phyloP scores from a whole-genome alignment of 2,797 vertebrate genomes.

The Schizopygopsis malacanthus region DNA sequence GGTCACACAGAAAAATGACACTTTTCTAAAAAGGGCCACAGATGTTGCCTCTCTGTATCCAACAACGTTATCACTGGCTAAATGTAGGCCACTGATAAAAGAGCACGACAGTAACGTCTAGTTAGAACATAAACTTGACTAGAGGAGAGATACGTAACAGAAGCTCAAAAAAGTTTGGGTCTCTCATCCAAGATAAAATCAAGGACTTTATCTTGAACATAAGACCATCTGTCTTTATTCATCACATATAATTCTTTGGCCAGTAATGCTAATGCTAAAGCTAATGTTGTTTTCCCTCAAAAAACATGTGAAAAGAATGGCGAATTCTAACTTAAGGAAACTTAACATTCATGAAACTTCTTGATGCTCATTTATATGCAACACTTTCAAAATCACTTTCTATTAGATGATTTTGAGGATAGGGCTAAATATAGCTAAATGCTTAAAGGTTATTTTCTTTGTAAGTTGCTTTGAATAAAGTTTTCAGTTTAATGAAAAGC shows the following conservation, averaged over 20 bases:
- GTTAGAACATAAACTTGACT: slow-evolving; percentile 11
- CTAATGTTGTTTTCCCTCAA: not conserved
- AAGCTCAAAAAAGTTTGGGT: slow-evolving; percentile 12
- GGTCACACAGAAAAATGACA: slow-evolving; percentile 51
- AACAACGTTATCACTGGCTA: slow-evolving; percentile 4
- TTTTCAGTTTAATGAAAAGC: not conserved
- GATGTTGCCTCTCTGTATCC: slow-evolving; percentile 30
- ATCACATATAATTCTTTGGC: slow-evolving; percentile 39
- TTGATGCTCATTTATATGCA: not conserved
- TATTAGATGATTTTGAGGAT: not conserved
- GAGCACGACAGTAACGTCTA: not conserved
- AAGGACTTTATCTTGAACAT: slow-evolving; percentile 55
- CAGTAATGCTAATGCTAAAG: not conserved
- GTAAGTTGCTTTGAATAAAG: not conserved
- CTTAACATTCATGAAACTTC: slow-evolving; percentile 41
- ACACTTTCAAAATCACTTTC: not conserved
- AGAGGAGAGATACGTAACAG: slow-evolving; percentile 23
- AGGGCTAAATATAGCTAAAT: not conserved
- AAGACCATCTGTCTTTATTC: slow-evolving; percentile 52
- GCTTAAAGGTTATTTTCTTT: not conserved
- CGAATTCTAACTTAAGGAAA: not conserved
- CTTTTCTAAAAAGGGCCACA: slow-evolving; percentile 41
- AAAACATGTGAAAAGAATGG: not conserved
- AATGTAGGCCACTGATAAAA: slow-evolving; percentile 27
- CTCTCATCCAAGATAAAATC: slow-evolving; percentile 47